Base-by-base conservation (phyloP, 2,888 invertebrate species). In the Melikaiella ostensackeni region DNA sequence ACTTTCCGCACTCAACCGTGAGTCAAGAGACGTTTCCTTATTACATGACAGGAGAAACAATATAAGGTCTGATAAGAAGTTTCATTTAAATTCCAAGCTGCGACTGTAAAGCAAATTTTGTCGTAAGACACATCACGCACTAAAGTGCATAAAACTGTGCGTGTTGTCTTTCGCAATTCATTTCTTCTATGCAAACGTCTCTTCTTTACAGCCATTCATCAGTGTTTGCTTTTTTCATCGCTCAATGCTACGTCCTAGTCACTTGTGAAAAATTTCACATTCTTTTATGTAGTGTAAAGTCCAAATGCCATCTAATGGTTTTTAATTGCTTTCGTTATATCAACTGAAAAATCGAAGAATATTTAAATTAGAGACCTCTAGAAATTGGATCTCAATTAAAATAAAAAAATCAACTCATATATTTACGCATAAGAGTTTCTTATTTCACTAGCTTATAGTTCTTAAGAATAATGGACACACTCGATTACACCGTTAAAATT, bases 1-100 rank as follows among this genome's bases (percentile, higher is more conserved):
- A 75, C 19, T 35, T 75, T 50, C n/a, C 50, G 50, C 50, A 50
- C n/a, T 50, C n/a, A n/a, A 50, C 50, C n/a, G 50, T n/a, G n/a
- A 50, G 50, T 50, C n/a, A 50, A 50, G 50, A 50, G 50, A 8
- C n/a, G 11, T 33, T 64, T 74, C 30, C 75, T 75, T 64, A 19
- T 63, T 63, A 21, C 30, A 42, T n/a, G 13, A 30, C 19, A 30
- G 63, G 24, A 30, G 24, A 11, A 42, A 75, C 46, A 70, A 35
- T 63, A 63, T 62, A 33, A n/a, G 11, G 4, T 11, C 24, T 63
- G 63, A 62, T 64, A 59, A 70, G 42, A 55, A 33, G n/a, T 46
- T 46, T 11, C 8, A 70, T 42, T 70, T n/a, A 11, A 42, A 38
- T 64, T 64, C 16, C 21, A n/a, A 42, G 8, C n/a, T 13, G n/a